phyloP scores from a whole-genome alignment of 2,113 vertebrate species.

The Tringa solitaria region DNA sequence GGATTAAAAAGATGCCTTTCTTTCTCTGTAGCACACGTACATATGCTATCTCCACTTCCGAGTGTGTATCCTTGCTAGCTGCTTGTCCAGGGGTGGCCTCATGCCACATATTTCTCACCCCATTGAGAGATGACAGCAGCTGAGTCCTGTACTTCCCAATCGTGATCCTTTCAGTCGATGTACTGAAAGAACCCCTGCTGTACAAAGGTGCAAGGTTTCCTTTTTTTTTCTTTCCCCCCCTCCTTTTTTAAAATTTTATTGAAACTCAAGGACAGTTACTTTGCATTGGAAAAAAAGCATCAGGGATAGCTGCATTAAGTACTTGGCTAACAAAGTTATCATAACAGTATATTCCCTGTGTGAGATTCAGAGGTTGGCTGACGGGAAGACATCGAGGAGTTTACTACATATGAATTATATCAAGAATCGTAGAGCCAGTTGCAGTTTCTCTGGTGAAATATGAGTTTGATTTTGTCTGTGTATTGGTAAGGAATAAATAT shows the following conservation, averaged over 20 bases:
- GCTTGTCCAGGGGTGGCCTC: not conserved
- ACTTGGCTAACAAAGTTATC: not conserved
- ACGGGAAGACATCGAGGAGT: not conserved
- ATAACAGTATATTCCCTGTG: rapidly evolving
- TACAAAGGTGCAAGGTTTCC: not conserved
- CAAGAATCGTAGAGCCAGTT: not conserved
- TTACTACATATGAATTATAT: not conserved
- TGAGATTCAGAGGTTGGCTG: not conserved
- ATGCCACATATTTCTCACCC: not conserved
- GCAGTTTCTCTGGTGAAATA: not conserved
- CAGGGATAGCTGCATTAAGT: not conserved
- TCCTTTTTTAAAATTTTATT: not conserved
- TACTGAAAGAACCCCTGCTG: not conserved
- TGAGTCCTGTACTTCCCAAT: not conserved
- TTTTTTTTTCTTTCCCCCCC: too few species aligned
- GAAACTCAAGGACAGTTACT: not conserved
- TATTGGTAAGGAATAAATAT: not conserved
- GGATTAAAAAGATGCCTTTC: not conserved
- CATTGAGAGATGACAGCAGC: not conserved
- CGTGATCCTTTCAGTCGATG: not conserved
- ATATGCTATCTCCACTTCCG: rapidly evolving
- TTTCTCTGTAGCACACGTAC: not conserved
- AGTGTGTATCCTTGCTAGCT: not conserved
- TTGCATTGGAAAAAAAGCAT: not conserved
- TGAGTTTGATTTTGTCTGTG: not conserved